A percentile compares a stretch with the other conserved stretches of the same genome.
phyloP scores from a whole-genome alignment of 2,113 vertebrate species.

The Sebastes fasciatus region DNA sequence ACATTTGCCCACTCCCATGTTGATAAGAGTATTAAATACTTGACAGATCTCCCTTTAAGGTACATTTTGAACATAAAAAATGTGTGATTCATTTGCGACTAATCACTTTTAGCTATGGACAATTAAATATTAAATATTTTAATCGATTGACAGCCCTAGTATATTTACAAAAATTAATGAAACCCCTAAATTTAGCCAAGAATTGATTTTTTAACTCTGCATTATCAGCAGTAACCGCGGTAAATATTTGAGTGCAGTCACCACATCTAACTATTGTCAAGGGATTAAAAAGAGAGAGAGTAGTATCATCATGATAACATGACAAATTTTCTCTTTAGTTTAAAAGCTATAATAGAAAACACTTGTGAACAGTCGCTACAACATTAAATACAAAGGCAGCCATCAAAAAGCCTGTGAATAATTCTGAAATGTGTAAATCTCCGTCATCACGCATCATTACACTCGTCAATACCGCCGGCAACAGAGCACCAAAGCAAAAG shows the following conservation, averaged over 20 bases:
- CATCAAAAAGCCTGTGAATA: conserved; percentile 20
- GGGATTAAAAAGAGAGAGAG: not conserved
- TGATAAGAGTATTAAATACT: no score
- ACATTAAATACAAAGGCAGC: conserved; percentile 14
- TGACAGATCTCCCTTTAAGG: no score
- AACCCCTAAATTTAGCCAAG: not conserved
- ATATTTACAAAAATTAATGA: conserved; percentile 31
- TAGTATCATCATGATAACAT: not conserved
- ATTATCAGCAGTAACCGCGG: not conserved
- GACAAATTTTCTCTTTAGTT: not conserved
- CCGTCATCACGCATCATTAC: conserved; percentile 11
- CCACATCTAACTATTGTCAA: not conserved
- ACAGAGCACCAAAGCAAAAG: not conserved
- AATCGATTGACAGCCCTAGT: no score
- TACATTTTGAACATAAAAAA: no score
- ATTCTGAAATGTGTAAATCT: conserved; percentile 4
- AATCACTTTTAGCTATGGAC: no score
- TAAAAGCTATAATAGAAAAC: not conserved
- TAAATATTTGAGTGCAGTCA: not conserved
- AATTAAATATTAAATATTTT: no score
- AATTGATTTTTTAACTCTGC: not conserved
- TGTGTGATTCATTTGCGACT: no score
- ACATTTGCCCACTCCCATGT: no score
- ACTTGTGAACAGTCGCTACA: conserved; percentile 4
- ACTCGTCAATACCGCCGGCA: not conserved